Evolutionary conservation across 2,888 invertebrate species (phyloP), one percentile per base, ranked within the genome.

Genomic region (Notodonta ziczac): DNA sequence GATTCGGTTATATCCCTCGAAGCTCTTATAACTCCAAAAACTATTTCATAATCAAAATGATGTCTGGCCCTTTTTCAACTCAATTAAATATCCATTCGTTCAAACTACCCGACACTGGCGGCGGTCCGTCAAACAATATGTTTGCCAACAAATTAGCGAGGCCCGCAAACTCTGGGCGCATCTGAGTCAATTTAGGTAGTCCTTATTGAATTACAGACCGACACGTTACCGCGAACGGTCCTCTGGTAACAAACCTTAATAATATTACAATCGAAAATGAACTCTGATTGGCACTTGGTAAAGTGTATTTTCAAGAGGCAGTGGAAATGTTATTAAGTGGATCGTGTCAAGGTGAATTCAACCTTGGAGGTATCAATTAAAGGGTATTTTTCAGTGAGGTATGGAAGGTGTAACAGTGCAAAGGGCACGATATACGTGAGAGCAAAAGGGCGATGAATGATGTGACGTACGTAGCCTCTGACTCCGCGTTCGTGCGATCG

Each of bases 161-260:
- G 60, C 72, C 87, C 89, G 81, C 88, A 89, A 87, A 89, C 89
- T 87, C 84, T 74, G 78, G 82, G 80, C 87, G 84, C 90, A 91
- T 92, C 88, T 83, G 85, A 90, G 87, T 90, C 90, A 91, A 91
- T 90, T 91, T 90, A 83, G 90, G 88, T 83, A 85, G 86, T 84
- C 90, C 88, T 92, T 90, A 92, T 91, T 91, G 88, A 91, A 90
- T 92, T 91, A 91, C 88, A 84, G 80, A 79, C 89, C 85, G 82
- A 87, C 90, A 91, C 90, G 85, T 91, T 90, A 87, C 87, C 78
- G 78, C 67, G 72, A 74, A 79, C 75, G 74, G 81, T 78, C 79
- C 78, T 78, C 75, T 66, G 70, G 70, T 73, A 77, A 74, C 64
- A 52, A 67, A 59, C 58, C 72, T 69, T 59, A 53, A 6, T 14